Evolutionary conservation across 2,888 invertebrate genomes (phyloP).

Genomic region (Eulithis prunata): DNA sequence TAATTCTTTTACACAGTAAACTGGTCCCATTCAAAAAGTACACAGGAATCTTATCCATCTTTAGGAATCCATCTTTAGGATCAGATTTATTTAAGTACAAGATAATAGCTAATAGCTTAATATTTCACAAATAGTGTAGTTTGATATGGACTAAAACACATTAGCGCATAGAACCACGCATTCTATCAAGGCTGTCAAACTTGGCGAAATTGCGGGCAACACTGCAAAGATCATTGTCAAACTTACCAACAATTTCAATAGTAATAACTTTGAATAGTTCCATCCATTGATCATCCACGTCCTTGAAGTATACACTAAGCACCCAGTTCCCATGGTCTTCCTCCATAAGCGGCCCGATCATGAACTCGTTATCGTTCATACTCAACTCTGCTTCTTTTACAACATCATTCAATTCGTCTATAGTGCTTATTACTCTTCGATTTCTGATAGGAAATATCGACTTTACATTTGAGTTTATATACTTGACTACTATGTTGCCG

Average conservation of each 20-base stretch:
- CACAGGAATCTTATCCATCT: too few relatives aligned
- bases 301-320: slow-evolving; percentile 58
- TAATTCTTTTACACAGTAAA: too few relatives aligned
- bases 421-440: slow-evolving; percentile 48
- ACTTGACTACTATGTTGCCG: slow-evolving; percentile 34
- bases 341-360: slow-evolving; percentile 63
- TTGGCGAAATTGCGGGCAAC: too few relatives aligned
- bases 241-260: slow-evolving; percentile 65
- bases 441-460: slow-evolving; percentile 33
- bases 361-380: slow-evolving; percentile 57
- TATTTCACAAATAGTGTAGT: too few relatives aligned
- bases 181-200: too few relatives aligned
- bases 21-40: too few relatives aligned
- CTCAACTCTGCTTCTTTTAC: slow-evolving; percentile 39
- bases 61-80: too few relatives aligned
- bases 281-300: slow-evolving; percentile 52
- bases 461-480: slow-evolving; percentile 26
- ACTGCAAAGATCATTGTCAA: not conserved
- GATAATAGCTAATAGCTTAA: too few relatives aligned
- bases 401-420: slow-evolving; percentile 13
- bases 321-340: slow-evolving; percentile 75
- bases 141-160: too few relatives aligned
- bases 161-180: too few relatives aligned
- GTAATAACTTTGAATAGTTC: slow-evolving; percentile 70
- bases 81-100: too few relatives aligned